Base-by-base conservation (phyloP, 1,140 invertebrate genomes). In the Anastrepha ludens region DNA sequence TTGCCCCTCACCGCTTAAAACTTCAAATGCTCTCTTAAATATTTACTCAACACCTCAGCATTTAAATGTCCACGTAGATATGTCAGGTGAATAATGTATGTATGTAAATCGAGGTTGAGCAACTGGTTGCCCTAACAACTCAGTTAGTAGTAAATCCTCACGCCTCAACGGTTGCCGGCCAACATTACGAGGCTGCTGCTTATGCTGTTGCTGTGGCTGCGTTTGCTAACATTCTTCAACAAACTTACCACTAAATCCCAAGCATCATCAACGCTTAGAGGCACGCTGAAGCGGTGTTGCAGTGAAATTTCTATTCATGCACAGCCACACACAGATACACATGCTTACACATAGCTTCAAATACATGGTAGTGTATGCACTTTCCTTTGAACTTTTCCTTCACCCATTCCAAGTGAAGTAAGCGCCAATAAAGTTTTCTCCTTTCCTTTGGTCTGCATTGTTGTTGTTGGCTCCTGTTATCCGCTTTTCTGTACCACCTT, bases 181-280 rank as follows among this genome's bases (percentile, higher is more conserved):
- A 81, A 8, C 41, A 81, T 41, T 17, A 58, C 17, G 5, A 55
- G 50, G 50, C 50, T 58, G n/a, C n/a, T 2, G 29, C 29, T 29
- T 67, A 39, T n/a, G 15, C 39, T 20, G 74, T 55, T 47, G n/a
- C 29, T 74, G n/a, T 55, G 50, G 47, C 74, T 81, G 17, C n/a
- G 41, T 2, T 5, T 17, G 11, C 11, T 11, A 74, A 47, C 5
- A 81, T 55, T 11, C 50, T 81, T 58, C 74, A 50, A 20, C 47
- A 50, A 81, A 81, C 47, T 81, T 81, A 29, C 74, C 41, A 47
- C 74, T 55, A 81, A 81, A 81, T 81, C 74, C 74, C 74, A 50
- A 17, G 47, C 74, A 81, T 81, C 74, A 81, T 81, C 74, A 81
- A 81, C 74, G 74, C 74, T 81, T 81, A 81, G 74, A 81, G 74